Evolutionary conservation across 1,140 invertebrate genomes (phyloP), one percentile per base, ranked within the genome.

Genomic region (Papilio aristodemus): DNA sequence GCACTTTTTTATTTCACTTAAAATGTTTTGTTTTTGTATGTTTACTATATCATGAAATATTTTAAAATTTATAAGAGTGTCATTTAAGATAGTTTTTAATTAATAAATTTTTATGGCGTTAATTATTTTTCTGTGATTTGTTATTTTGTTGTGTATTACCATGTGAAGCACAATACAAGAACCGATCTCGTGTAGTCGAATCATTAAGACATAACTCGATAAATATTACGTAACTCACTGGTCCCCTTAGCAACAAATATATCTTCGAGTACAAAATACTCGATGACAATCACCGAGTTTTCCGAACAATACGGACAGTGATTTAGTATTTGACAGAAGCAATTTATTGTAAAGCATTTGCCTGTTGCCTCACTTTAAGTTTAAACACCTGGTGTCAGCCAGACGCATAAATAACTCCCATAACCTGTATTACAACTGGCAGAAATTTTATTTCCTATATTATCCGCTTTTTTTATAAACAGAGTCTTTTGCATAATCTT

Each of bases 291-390:
- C 39, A 27, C 37, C 14, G 22, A 64, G 22, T 41, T 41, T 64
- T 46, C 13, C 38, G 39, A 64, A 41, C 38, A 43, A 22, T 25
- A 27, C 39, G 38, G 22, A 64, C 38, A 64, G 60, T 64, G 60
- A 64, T 64, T 64, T 64, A 64, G 60, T 38, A 41, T 64, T 43
- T 43, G 60, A 41, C 60, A 64, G 38, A 43, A 25, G 22, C 60
- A 64, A 41, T 64, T 38, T 64, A 64, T 64, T 64, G 60, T 41
- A 41, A 64, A 64, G 19, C 38, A 43, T 41, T 64, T 41, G 60
- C 60, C 60, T 41, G 39, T 64, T 64, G 38, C 38, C 60, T 54
- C 46, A 54, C 46, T 54, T 54, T 4, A 54, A 38, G 60, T 41
- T 19, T 39, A 64, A 17, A 63, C 60, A 64, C 60, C 60, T 64